phyloP scores from a whole-genome alignment of 2,888 invertebrate genomes.

The Ceramica pisi region DNA sequence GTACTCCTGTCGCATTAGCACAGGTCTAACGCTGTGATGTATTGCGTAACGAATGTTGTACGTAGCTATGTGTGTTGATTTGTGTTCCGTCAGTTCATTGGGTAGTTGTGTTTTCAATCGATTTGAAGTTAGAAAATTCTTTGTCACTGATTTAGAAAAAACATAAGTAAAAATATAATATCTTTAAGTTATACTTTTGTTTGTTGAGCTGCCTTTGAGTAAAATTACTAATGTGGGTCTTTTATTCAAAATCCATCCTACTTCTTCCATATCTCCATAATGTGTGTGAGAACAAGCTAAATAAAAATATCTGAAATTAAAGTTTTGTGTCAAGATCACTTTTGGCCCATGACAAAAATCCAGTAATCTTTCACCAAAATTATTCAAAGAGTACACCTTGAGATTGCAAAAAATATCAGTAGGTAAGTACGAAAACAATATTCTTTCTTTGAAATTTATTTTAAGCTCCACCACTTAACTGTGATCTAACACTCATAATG shows the following conservation, averaged over 20 bases:
- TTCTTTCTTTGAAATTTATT: neutral
- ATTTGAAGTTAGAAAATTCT: neutral
- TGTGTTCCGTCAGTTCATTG: conserved; percentile 1
- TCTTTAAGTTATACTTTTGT: no score
- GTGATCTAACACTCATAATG: neutral
- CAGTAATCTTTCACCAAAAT: no score
- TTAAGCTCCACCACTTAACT: neutral
- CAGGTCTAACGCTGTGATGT: conserved; percentile 41
- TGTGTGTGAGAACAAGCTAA: neutral
- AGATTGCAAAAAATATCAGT: neutral
- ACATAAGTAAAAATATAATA: no score
- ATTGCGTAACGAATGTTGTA: conserved; percentile 22
- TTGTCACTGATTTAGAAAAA: neutral
- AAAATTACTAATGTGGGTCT: neutral
- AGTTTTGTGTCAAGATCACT: neutral
- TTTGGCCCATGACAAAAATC: no score
- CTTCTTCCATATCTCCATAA: neutral
- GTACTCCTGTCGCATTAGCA: conserved; percentile 20
- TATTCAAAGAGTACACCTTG: no score
- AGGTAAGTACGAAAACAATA: neutral
- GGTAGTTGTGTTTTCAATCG: neutral
- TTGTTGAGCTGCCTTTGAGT: neutral
- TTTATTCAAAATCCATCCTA: neutral
- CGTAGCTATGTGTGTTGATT: conserved; percentile 14
- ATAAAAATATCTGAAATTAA: neutral